These are phyloP conservation scores for Electrona antarctica DNA, from an alignment of 2,113 vertebrate species.

Conservation along the genomic window DNA sequence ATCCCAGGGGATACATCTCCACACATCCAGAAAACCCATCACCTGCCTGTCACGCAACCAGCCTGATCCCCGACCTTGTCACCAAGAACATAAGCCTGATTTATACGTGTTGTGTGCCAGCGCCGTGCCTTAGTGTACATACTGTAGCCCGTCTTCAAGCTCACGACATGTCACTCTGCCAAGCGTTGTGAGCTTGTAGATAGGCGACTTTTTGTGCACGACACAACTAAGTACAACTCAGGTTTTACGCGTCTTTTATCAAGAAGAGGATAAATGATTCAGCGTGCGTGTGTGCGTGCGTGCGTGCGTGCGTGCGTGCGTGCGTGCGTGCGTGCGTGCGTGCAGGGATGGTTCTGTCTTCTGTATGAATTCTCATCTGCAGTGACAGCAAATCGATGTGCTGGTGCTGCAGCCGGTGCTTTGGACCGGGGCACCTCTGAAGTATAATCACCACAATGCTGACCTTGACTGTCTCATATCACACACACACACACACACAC, in stretches of 20 bases:
- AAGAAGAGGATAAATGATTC: constrained; percentile 32
- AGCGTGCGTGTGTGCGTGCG: constrained; percentile 9
- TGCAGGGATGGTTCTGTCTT: constrained; percentile 42
- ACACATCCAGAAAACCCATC: constrained; percentile 43
- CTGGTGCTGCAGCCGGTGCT: constrained; percentile 59
- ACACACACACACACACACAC: constrained; percentile 8
- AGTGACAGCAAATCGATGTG: constrained; percentile 73
- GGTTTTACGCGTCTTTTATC: constrained; percentile 42
- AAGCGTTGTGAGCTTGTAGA: too few species aligned
- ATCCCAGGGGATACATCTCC: constrained; percentile 59
- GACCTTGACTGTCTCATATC: constrained; percentile 61
- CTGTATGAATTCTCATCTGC: constrained; percentile 65
- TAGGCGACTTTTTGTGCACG: too few species aligned
- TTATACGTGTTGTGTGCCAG: too few species aligned
- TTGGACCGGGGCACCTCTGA: constrained; percentile 53
- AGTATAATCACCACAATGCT: constrained; percentile 55
- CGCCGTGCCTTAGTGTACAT: too few species aligned
- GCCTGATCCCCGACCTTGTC: constrained; percentile 50
- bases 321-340: neutral
- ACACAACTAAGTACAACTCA: too few species aligned
- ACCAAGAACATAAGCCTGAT: constrained; percentile 20
- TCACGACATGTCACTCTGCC: too few species aligned
- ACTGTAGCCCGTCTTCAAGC: too few species aligned
- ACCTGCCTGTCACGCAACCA: constrained; percentile 57
- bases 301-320: constrained; percentile 18